Conservation (phyloP, 2,797 vertebrate genomes). For the Rhinoraja longicauda region DNA sequence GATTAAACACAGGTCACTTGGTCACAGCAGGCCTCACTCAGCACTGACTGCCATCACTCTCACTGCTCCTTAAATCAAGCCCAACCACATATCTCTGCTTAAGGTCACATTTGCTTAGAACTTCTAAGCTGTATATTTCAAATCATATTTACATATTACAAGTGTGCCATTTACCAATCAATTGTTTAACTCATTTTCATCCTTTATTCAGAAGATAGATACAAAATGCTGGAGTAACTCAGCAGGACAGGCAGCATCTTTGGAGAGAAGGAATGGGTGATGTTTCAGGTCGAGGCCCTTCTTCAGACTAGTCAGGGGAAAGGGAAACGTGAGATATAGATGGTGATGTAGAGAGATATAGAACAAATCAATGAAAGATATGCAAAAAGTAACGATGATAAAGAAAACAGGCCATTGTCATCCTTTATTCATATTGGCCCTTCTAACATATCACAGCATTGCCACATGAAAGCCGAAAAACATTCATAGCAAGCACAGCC, state of each 20-base stretch:
- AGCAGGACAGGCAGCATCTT: too few relatives aligned
- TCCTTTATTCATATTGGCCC: not conserved
- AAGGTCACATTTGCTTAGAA: not conserved
- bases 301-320: too few relatives aligned
- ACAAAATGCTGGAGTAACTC: too few relatives aligned
- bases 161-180: not conserved
- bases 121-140: not conserved
- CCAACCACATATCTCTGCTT: not conserved
- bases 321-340: too few relatives aligned
- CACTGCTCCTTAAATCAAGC: not conserved
- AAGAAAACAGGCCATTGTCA: too few relatives aligned
- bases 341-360: too few relatives aligned
- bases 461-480: not conserved
- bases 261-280: too few relatives aligned
- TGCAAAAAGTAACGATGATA: too few relatives aligned
- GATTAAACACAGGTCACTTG: too few relatives aligned
- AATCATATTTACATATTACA: not conserved
- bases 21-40: too few relatives aligned
- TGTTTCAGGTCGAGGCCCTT: too few relatives aligned
- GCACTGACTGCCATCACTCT: not conserved
- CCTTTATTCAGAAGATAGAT: not conserved
- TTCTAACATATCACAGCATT: not conserved
- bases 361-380: too few relatives aligned
- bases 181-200: not conserved
- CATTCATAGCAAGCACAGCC: not conserved